phyloP scores from a whole-genome alignment of 2,113 vertebrate species.

The Perca schrenkii region DNA sequence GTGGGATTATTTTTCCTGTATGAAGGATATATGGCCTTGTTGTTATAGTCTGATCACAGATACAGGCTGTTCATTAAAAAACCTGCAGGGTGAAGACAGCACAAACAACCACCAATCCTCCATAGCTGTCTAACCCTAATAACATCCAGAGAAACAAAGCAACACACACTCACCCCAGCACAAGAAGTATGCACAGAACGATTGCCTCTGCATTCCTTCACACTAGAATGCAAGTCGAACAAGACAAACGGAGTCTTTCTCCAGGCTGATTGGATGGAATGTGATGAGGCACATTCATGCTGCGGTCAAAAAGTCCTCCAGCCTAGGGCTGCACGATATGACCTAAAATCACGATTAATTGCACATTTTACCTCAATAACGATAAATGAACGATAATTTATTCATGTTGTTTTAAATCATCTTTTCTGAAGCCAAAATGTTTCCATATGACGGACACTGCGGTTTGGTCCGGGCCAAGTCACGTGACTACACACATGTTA shows the following conservation, averaged over 20 bases:
- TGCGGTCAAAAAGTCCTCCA: slow-evolving; percentile 25
- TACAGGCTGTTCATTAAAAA: slow-evolving; percentile 69
- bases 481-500: no score
- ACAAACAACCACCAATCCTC: slow-evolving; percentile 6
- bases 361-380: no score
- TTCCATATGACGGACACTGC: no score
- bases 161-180: not conserved
- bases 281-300: slow-evolving; percentile 37
- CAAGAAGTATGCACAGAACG: slow-evolving; percentile 17
- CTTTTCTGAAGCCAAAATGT: no score
- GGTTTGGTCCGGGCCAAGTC: no score
- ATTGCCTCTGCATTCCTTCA: slow-evolving; percentile 49
- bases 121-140: not conserved
- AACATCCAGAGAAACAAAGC: slow-evolving; percentile 12
- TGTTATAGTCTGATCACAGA: slow-evolving; percentile 52
- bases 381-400: no score
- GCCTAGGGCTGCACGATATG: not conserved
- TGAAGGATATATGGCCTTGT: not conserved
- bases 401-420: no score
- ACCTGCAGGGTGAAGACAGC: slow-evolving; percentile 44
- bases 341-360: no score
- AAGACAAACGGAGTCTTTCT: slow-evolving; percentile 25
- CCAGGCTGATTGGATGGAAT: slow-evolving; percentile 40
- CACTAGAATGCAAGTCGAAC: slow-evolving; percentile 36
- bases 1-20: slow-evolving; percentile 31